These are phyloP conservation scores for Pectinophora gossypiella DNA, from an alignment of 1,140 invertebrate genomes.

Conservation along the genomic window DNA sequence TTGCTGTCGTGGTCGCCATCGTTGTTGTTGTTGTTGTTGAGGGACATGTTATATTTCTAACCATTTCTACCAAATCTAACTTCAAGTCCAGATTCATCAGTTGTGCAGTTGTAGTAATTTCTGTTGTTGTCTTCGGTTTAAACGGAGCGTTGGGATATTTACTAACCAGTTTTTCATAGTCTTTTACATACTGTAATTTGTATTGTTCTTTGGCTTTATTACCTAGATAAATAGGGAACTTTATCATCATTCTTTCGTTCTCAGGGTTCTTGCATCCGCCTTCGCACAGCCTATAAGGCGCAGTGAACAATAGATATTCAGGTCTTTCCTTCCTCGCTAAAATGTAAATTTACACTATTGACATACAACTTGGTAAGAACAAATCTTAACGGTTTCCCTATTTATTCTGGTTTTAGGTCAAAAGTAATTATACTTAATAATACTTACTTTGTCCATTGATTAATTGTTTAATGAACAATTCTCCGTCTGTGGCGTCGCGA, in stretches of 20 bases:
- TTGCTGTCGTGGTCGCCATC: neutral
- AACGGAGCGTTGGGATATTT: constrained; percentile 24
- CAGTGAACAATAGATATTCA: constrained; percentile 41
- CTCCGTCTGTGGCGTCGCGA: neutral
- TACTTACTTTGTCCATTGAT: neutral
- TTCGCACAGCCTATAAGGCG: constrained; percentile 45
- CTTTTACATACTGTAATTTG: constrained; percentile 24
- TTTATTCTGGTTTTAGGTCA: too few species aligned
- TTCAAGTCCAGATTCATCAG: neutral
- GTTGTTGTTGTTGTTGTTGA: constrained; percentile 5
- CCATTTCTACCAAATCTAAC: neutral
- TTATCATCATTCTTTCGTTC: constrained; percentile 23
- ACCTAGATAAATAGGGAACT: constrained; percentile 42
- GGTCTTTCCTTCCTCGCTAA: constrained; percentile 30
- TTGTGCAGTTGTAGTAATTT: constrained; percentile 2
- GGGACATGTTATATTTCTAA: neutral
- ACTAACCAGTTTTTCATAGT: constrained; percentile 17
- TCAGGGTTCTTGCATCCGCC: constrained; percentile 27
- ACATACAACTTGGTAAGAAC: neutral
- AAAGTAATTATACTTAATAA: neutral
- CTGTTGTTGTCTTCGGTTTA: constrained; percentile 1
- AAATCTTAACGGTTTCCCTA: too few species aligned
- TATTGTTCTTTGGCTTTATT: constrained; percentile 20
- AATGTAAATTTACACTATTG: constrained; percentile 15
- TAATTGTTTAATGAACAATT: neutral